Conservation (phyloP, 1,140 invertebrate genomes). For the Condylostylus longicornis region DNA sequence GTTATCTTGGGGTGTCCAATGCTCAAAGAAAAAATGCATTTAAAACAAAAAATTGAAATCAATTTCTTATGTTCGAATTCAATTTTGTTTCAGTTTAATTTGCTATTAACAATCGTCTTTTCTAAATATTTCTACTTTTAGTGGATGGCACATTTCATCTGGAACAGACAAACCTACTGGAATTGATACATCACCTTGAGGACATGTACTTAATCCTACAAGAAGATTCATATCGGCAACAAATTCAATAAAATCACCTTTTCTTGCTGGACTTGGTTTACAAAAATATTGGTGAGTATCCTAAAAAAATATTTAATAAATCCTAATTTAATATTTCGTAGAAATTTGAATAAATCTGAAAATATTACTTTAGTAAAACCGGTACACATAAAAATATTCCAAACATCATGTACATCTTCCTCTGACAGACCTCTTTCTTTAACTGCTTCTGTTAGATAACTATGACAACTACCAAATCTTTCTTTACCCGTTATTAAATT, state of each 20-base stretch:
- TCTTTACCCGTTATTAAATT: slow-evolving; percentile 33
- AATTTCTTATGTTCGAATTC: too few relatives aligned
- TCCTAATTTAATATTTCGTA: not conserved
- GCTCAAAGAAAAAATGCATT: too few relatives aligned
- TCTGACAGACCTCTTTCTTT: slow-evolving; percentile 31
- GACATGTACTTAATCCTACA: slow-evolving; percentile 34
- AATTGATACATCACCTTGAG: slow-evolving; percentile 34
- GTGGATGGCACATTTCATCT: slow-evolving; percentile 31
- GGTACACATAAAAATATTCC: slow-evolving; percentile 39
- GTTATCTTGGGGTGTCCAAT: too few relatives aligned
- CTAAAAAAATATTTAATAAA: slow-evolving; percentile 13
- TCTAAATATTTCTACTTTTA: slow-evolving; percentile 34
- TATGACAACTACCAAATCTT: slow-evolving; percentile 33
- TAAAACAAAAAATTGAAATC: too few relatives aligned
- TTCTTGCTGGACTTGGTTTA: slow-evolving; percentile 33
- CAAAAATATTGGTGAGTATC: slow-evolving; percentile 35
- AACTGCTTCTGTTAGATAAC: slow-evolving; percentile 31
- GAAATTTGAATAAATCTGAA: not conserved
- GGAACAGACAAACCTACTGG: slow-evolving; percentile 31
- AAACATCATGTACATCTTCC: slow-evolving; percentile 36
- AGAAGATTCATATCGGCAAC: slow-evolving; percentile 37
- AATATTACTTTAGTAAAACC: slow-evolving; percentile 26
- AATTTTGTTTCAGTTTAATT: too few relatives aligned
- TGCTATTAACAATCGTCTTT: too few relatives aligned
- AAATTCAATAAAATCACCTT: slow-evolving; percentile 37